phyloP scores from a whole-genome alignment of 2,113 vertebrate genomes.

The Protobothrops flavoviridis region DNA sequence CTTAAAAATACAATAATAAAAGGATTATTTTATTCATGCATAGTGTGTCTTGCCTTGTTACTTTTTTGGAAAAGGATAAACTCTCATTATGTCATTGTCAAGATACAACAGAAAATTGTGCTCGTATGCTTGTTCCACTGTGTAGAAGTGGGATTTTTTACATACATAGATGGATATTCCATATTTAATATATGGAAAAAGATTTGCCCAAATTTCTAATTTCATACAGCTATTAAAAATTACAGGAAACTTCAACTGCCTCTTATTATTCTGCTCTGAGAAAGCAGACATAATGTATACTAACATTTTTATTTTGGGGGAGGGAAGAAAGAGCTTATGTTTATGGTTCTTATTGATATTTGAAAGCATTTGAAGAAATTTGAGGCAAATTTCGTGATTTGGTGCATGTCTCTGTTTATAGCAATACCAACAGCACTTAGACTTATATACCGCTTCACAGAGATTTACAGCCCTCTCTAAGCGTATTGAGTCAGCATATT shows the following conservation, averaged over 20 bases:
- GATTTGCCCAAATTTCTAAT: background rate
- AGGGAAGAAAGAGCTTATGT: background rate
- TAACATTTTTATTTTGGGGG: background rate
- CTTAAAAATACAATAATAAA: slow-evolving; percentile 30
- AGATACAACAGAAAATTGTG: background rate
- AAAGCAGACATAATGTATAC: background rate
- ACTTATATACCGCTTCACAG: background rate
- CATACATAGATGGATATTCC: background rate
- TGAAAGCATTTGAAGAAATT: background rate
- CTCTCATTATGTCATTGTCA: background rate
- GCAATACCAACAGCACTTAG: background rate
- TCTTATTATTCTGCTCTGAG: background rate
- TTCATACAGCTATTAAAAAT: background rate
- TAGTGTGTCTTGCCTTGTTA: slow-evolving; percentile 4
- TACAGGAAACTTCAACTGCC: background rate
- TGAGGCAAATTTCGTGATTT: background rate
- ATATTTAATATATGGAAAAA: background rate
- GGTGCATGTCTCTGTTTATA: background rate
- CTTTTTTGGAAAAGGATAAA: background rate
- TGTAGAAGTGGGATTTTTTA: background rate
- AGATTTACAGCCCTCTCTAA: background rate
- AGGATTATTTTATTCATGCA: slow-evolving; percentile 37
- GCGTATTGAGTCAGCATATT: background rate
- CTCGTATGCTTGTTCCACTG: background rate
- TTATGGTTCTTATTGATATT: background rate